These are phyloP conservation scores for Lepidurus couesii DNA, from an alignment of 1,140 invertebrate genomes.

Conservation along the genomic window DNA sequence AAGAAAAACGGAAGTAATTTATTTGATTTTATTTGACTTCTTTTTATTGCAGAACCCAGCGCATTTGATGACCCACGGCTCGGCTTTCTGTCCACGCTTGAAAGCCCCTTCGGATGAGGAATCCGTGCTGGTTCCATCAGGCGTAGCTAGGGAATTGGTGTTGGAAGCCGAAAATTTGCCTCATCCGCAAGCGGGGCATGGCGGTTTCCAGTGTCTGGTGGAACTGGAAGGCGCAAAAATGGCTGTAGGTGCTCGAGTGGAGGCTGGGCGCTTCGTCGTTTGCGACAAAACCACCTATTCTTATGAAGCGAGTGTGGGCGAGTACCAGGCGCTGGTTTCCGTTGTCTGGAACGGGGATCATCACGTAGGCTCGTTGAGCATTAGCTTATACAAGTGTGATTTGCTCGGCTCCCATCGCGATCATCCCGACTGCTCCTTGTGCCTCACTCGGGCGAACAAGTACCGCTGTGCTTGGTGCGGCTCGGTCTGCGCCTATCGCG, in stretches of 20 bases:
- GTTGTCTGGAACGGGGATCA: constrained; percentile 89
- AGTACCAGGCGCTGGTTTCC: constrained; percentile 80
- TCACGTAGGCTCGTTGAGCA: constrained; percentile 79
- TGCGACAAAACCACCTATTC: constrained; percentile 88
- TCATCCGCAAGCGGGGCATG: constrained; percentile 68
- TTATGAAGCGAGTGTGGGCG: constrained; percentile 75
- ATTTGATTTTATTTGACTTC: not conserved
- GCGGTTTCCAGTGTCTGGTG: constrained; percentile 83
- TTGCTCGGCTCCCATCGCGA: constrained; percentile 84
- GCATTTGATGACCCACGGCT: constrained; percentile 64
- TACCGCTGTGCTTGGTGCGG: constrained; percentile 91
- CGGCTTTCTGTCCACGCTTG: constrained; percentile 73
- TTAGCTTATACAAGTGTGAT: constrained; percentile 90
- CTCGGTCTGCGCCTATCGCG: constrained; percentile 74
- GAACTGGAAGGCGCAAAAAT: constrained; percentile 85
- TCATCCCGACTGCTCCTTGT: constrained; percentile 88
- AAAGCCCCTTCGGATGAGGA: constrained; percentile 52
- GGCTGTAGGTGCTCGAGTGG: constrained; percentile 75
- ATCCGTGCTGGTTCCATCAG: constrained; percentile 74
- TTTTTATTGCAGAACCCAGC: constrained; percentile 56
- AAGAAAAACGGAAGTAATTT: not conserved
- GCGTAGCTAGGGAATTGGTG: constrained; percentile 78
- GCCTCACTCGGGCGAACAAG: constrained; percentile 71
- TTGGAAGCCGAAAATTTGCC: constrained; percentile 85
- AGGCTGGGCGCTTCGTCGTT: constrained; percentile 71